These are phyloP conservation scores for Tenebrosternarchus preto DNA, from an alignment of 2,113 vertebrate genomes.

Conservation along the genomic window DNA sequence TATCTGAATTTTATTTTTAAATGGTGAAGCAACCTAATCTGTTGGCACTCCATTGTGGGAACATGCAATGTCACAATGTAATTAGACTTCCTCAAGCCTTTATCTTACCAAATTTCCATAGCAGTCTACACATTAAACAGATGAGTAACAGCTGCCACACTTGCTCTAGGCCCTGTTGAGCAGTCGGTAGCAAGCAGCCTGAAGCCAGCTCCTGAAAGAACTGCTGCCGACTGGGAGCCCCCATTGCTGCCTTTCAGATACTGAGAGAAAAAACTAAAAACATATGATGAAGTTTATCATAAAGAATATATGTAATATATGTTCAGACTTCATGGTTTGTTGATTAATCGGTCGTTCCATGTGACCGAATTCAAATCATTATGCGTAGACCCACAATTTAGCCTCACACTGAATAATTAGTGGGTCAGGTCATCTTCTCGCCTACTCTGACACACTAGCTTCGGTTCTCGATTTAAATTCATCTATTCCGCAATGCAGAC, in stretches of 20 bases:
- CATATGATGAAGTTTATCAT: background rate
- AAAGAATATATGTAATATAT: background rate
- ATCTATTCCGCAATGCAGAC: slow-evolving; percentile 10
- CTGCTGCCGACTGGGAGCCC: slow-evolving; percentile 67
- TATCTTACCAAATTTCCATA: slow-evolving; percentile 82
- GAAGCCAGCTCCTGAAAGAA: slow-evolving; percentile 79
- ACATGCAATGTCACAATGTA: background rate
- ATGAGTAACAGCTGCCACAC: slow-evolving; percentile 83
- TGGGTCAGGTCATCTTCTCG: background rate
- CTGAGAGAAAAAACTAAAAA: background rate
- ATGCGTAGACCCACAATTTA: too few species aligned
- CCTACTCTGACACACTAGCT: background rate
- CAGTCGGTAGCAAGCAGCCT: slow-evolving; percentile 79
- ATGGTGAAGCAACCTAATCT: background rate
- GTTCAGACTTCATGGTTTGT: too few species aligned
- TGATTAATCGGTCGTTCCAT: too few species aligned
- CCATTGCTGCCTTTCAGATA: slow-evolving; percentile 30
- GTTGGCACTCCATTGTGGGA: background rate
- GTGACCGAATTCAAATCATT: too few species aligned
- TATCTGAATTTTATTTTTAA: background rate
- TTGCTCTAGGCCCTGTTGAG: slow-evolving; percentile 82
- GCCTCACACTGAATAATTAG: too few species aligned
- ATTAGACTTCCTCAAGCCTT: background rate
- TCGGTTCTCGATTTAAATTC: slow-evolving; percentile 6
- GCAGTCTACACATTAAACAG: slow-evolving; percentile 79